Conservation (phyloP, 2,888 invertebrate genomes). For the Drosophila mettleri region DNA sequence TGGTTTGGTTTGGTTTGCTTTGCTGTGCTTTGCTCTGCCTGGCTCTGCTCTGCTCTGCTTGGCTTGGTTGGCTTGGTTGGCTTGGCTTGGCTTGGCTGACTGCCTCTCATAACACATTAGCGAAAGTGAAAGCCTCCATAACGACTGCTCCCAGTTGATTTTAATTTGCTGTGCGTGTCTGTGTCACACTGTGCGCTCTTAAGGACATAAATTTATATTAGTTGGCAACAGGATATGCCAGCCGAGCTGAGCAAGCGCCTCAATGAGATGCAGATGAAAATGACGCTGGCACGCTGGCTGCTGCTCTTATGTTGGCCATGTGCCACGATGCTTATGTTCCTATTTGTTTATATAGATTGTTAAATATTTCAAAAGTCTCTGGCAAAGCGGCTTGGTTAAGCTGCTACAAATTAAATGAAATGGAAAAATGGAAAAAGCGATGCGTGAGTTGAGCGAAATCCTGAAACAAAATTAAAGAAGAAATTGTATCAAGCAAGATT, state of each 20-base stretch:
- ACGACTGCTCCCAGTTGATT: constrained; percentile 82
- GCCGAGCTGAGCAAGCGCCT: background rate
- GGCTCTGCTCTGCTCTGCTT: background rate
- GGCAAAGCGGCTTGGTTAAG: constrained; percentile 22
- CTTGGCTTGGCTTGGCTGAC: constrained; percentile 39
- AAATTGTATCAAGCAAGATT: background rate
- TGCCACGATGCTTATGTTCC: constrained; percentile 17
- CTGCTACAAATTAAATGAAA: constrained; percentile 19
- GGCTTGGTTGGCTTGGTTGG: background rate
- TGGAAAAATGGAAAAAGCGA: background rate
- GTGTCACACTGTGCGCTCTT: constrained; percentile 65
- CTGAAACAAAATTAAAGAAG: background rate
- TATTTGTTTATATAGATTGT: constrained; percentile 51
- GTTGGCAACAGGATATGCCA: constrained; percentile 30
- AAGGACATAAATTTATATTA: constrained; percentile 75
- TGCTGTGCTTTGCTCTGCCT: background rate
- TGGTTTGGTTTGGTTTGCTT: background rate
- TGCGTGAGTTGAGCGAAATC: background rate
- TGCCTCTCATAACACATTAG: constrained; percentile 78
- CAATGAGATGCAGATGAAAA: constrained; percentile 51
- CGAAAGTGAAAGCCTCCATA: constrained; percentile 79
- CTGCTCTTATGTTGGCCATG: constrained; percentile 15
- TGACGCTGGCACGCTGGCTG: constrained; percentile 31
- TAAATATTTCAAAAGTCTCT: constrained; percentile 43
- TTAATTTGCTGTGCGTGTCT: constrained; percentile 77